These are phyloP conservation scores for Argyrosomus japonicus DNA, from an alignment of 2,113 vertebrate genomes.

Conservation along the genomic window DNA sequence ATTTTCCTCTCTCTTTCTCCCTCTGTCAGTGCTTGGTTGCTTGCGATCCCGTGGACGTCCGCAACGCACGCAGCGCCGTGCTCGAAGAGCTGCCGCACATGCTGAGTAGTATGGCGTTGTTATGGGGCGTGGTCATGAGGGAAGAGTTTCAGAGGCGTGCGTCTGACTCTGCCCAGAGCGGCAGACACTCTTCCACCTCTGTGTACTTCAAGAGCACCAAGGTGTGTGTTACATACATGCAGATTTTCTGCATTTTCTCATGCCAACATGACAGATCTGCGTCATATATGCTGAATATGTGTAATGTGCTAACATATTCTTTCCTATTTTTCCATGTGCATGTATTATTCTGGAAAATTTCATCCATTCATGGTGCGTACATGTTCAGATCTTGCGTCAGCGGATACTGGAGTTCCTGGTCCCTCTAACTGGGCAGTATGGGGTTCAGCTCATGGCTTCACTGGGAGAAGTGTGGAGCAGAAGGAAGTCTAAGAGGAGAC, in stretches of 20 bases:
- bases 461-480: conserved; percentile 92
- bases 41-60: conserved; percentile 87
- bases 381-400: conserved; percentile 88
- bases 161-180: conserved; percentile 83
- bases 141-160: conserved; percentile 89
- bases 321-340: neutral
- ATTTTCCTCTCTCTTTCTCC: neutral
- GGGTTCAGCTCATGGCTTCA: conserved; percentile 91
- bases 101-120: conserved; percentile 89
- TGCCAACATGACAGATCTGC: neutral
- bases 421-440: conserved; percentile 89
- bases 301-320: neutral
- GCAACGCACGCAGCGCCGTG: conserved; percentile 92
- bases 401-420: conserved; percentile 93
- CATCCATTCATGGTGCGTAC: neutral
- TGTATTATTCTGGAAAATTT: neutral
- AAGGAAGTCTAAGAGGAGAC: conserved; percentile 86
- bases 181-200: conserved; percentile 87
- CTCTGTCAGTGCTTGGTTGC: conserved; percentile 77
- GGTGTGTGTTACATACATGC: conserved; percentile 76
- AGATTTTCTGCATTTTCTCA: neutral
- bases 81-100: conserved; percentile 92
- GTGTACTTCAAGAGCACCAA: conserved; percentile 96
- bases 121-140: conserved; percentile 90
- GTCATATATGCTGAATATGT: neutral